phyloP scores from a whole-genome alignment of 2,797 vertebrate species.

The Poeciliopsis turneri region DNA sequence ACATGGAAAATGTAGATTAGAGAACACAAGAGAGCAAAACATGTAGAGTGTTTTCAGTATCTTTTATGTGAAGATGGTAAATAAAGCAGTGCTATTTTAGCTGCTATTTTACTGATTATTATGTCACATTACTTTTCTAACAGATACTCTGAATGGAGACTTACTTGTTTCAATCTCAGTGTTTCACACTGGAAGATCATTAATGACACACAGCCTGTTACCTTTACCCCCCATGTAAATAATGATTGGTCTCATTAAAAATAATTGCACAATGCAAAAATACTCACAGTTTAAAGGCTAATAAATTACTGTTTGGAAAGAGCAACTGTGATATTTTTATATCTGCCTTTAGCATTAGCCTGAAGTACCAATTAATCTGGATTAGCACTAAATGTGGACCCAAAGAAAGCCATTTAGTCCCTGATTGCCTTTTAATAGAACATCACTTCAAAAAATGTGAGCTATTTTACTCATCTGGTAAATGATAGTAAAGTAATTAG shows the following conservation, averaged over 20 bases:
- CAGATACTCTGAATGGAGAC: neutral
- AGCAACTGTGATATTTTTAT: neutral
- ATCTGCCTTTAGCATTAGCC: neutral
- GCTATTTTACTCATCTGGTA: neutral
- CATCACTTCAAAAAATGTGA: neutral
- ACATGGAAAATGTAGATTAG: neutral
- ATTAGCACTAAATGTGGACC: neutral
- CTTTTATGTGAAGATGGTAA: neutral
- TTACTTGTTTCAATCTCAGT: neutral
- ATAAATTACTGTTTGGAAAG: neutral
- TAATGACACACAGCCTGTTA: neutral
- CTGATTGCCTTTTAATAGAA: neutral
- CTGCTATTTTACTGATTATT: neutral
- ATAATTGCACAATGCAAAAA: neutral
- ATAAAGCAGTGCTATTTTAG: neutral
- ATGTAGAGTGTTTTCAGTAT: neutral
- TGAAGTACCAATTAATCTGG: neutral
- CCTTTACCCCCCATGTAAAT: neutral
- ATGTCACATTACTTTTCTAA: neutral
- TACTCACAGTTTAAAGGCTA: neutral
- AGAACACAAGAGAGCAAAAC: neutral
- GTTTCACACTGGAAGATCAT: neutral
- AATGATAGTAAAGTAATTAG: neutral
- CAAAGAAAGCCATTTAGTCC: neutral
- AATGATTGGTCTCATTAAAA: neutral